phyloP scores from a whole-genome alignment of 2,113 vertebrate species.

The Otolemur garnettii region DNA sequence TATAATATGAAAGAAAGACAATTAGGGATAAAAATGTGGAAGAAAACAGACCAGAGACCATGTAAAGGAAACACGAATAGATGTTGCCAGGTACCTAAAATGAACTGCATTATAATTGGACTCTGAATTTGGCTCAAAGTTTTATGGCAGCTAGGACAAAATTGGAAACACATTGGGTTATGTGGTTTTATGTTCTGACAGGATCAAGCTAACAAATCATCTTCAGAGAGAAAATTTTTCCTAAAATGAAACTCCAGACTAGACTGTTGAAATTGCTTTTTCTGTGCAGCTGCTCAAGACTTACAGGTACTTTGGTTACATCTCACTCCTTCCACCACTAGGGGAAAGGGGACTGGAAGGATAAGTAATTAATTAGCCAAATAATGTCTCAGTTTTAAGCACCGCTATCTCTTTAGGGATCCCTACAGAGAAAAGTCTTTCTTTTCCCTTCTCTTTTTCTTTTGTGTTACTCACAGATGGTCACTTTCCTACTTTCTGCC shows the following conservation, averaged over 20 bases:
- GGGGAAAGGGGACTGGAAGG: slow-evolving; percentile 56
- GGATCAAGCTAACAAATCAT: slow-evolving; percentile 80
- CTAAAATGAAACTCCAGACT: slow-evolving; percentile 71
- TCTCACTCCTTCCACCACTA: slow-evolving; percentile 58
- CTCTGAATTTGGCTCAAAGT: slow-evolving; percentile 81
- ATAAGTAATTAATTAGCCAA: slow-evolving; percentile 80
- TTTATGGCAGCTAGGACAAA: slow-evolving; percentile 83
- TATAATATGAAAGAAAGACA: slow-evolving; percentile 76
- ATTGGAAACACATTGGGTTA: slow-evolving; percentile 79
- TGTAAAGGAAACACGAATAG: slow-evolving; percentile 73
- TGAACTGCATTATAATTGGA: slow-evolving; percentile 84
- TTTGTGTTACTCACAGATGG: slow-evolving; percentile 46
- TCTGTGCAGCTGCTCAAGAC: slow-evolving; percentile 51
- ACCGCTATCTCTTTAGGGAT: slow-evolving; percentile 74
- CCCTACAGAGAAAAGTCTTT: slow-evolving; percentile 49
- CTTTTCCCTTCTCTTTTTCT: slow-evolving; percentile 45
- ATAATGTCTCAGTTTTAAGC: slow-evolving; percentile 77
- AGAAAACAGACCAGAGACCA: slow-evolving; percentile 74
- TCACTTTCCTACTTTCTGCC: slow-evolving; percentile 49
- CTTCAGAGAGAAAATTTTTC: slow-evolving; percentile 77
- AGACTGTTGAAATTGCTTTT: slow-evolving; percentile 65
- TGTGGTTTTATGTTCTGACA: slow-evolving; percentile 82
- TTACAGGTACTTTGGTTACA: slow-evolving; percentile 67
- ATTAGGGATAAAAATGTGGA: slow-evolving; percentile 76
- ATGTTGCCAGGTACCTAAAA: slow-evolving; percentile 83